phyloP scores from a whole-genome alignment of 2,888 invertebrate genomes.

The Leptodirus hochenwartii region DNA sequence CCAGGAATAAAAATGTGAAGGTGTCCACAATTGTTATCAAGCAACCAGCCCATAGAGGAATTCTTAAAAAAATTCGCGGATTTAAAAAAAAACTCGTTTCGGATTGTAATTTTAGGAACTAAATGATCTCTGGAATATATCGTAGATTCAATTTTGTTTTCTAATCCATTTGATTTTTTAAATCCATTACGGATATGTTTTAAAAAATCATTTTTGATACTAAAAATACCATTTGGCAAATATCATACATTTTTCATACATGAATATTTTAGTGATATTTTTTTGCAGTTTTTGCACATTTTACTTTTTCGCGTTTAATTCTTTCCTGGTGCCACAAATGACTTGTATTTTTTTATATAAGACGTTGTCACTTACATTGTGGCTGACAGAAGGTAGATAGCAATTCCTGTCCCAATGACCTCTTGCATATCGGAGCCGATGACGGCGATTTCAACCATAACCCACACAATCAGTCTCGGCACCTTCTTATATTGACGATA shows the following conservation, averaged over 20 bases:
- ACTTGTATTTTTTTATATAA: no score
- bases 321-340: no score
- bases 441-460: constrained; percentile 83
- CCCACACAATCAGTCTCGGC: constrained; percentile 63
- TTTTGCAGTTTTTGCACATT: no score
- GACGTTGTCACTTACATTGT: constrained; percentile 57
- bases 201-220: no score
- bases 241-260: no score
- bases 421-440: constrained; percentile 86
- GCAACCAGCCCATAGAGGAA: constrained; percentile 64
- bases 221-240: no score
- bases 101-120: constrained; percentile 1
- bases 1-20: constrained; percentile 70
- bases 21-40: constrained; percentile 71
- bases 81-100: background rate
- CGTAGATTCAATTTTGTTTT: no score
- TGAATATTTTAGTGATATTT: no score
- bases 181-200: background rate
- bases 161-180: background rate
- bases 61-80: constrained; percentile 24
- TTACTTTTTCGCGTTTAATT: no score
- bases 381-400: constrained; percentile 61
- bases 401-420: constrained; percentile 79
- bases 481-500: constrained; percentile 53
- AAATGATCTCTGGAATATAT: no score